These are phyloP conservation scores for Mormyrus iriodes DNA, from an alignment of 2,113 vertebrate genomes.

Conservation along the genomic window DNA sequence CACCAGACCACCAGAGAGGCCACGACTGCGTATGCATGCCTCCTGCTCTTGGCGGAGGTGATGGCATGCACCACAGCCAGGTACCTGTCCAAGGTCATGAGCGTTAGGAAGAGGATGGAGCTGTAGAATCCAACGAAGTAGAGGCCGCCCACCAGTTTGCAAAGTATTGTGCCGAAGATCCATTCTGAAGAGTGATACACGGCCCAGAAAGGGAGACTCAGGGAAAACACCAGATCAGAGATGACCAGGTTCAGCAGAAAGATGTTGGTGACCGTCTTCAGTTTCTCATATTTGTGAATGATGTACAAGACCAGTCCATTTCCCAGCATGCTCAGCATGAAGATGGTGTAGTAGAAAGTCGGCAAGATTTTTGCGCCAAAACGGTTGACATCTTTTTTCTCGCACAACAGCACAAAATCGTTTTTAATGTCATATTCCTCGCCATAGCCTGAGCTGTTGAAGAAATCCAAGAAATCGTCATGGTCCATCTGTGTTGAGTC, in stretches of 20 bases:
- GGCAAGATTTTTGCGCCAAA: slow-evolving; percentile 54
- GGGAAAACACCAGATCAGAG: slow-evolving; percentile 63
- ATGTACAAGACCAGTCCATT: slow-evolving; percentile 62
- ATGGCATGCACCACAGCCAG: slow-evolving; percentile 65
- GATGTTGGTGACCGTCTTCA: slow-evolving; percentile 61
- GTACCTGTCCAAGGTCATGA: slow-evolving; percentile 69
- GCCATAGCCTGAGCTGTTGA: not conserved
- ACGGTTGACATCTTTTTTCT: slow-evolving; percentile 32
- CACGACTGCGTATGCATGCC: slow-evolving; percentile 40
- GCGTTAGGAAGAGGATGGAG: slow-evolving; percentile 67
- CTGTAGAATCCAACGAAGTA: slow-evolving; percentile 67
- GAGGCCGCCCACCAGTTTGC: slow-evolving; percentile 59
- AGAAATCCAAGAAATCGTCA: not conserved
- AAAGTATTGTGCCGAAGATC: slow-evolving; percentile 58
- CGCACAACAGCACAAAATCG: slow-evolving; percentile 21
- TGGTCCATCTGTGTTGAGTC: not conserved
- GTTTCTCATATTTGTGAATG: slow-evolving; percentile 61
- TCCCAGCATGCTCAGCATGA: slow-evolving; percentile 59
- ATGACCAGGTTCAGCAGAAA: slow-evolving; percentile 65
- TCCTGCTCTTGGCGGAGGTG: slow-evolving; percentile 46
- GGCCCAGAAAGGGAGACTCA: slow-evolving; percentile 63
- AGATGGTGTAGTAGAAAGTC: slow-evolving; percentile 53
- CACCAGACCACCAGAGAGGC: slow-evolving; percentile 50
- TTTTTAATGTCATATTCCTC: not conserved
- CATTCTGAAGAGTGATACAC: slow-evolving; percentile 53